These are phyloP conservation scores for Benthosema pterotum DNA, from an alignment of 2,797 vertebrate genomes.

Conservation along the genomic window DNA sequence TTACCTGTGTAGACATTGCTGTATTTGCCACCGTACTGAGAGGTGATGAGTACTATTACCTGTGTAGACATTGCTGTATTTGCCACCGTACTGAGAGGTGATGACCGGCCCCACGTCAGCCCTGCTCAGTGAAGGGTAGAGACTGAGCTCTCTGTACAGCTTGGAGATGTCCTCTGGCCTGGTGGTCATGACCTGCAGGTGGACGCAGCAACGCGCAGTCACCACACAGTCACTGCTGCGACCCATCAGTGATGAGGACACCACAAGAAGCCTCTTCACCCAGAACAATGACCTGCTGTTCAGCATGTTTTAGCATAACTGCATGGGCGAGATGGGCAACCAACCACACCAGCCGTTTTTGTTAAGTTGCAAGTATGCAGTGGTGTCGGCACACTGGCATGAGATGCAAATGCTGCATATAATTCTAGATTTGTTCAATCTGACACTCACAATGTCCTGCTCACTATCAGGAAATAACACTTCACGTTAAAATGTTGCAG, in stretches of 20 bases:
- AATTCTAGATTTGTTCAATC: too few species aligned
- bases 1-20: too few species aligned
- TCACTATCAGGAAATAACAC: too few species aligned
- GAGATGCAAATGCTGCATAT: too few species aligned
- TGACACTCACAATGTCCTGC: too few species aligned
- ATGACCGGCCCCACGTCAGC: slow-evolving; percentile 91
- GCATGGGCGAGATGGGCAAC: slow-evolving; percentile 16
- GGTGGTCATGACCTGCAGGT: slow-evolving; percentile 78
- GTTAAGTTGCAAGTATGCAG: neutral
- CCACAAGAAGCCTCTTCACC: slow-evolving; percentile 26
- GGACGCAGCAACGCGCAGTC: slow-evolving; percentile 42
- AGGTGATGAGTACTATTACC: too few species aligned
- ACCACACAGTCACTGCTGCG: slow-evolving; percentile 43
- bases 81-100: slow-evolving; percentile 95
- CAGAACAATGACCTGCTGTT: slow-evolving; percentile 54
- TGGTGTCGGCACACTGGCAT: too few species aligned
- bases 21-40: too few species aligned
- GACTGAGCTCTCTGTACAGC: slow-evolving; percentile 89
- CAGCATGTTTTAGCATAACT: slow-evolving; percentile 42
- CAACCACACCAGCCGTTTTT: too few species aligned
- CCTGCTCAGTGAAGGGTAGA: slow-evolving; percentile 83
- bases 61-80: slow-evolving; percentile 94
- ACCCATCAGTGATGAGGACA: slow-evolving; percentile 18
- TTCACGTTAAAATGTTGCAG: too few species aligned
- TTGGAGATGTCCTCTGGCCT: slow-evolving; percentile 80